phyloP scores from a whole-genome alignment of 1,140 invertebrate genomes.

The Holotrichia oblita region DNA sequence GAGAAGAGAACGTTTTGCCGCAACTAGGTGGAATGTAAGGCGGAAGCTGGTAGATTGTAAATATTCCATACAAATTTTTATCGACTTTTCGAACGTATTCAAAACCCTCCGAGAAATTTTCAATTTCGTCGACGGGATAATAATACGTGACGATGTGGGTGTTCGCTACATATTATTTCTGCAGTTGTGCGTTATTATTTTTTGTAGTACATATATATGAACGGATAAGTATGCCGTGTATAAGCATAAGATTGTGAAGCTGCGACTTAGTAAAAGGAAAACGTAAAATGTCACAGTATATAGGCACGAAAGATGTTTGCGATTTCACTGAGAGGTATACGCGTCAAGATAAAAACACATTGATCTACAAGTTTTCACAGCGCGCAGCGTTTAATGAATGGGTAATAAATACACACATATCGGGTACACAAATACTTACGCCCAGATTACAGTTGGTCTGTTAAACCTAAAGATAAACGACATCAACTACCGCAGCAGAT shows the following conservation, averaged over 20 bases:
- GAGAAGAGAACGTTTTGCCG: neutral
- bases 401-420: too few relatives aligned
- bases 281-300: neutral
- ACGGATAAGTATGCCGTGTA: neutral
- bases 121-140: conserved; percentile 26
- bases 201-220: neutral
- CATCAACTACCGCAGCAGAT: too few relatives aligned
- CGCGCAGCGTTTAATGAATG: too few relatives aligned
- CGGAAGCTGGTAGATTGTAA: conserved; percentile 18
- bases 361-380: too few relatives aligned
- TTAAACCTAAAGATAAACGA: too few relatives aligned
- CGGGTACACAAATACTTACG: too few relatives aligned
- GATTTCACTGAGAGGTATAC: too few relatives aligned
- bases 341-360: too few relatives aligned
- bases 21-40: neutral
- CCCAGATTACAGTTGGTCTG: too few relatives aligned
- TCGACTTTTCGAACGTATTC: conserved; percentile 1
- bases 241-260: neutral
- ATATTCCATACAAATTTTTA: conserved; percentile 36
- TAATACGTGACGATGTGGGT: conserved; percentile 25
- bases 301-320: neutral
- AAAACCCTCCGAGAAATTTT: neutral
- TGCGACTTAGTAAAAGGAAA: neutral
- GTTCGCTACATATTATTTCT: conserved; percentile 19
- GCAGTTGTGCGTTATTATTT: conserved; percentile 27